These are phyloP conservation scores for Syngnathus rostellatus DNA, from an alignment of 2,797 vertebrate genomes.

Conservation along the genomic window DNA sequence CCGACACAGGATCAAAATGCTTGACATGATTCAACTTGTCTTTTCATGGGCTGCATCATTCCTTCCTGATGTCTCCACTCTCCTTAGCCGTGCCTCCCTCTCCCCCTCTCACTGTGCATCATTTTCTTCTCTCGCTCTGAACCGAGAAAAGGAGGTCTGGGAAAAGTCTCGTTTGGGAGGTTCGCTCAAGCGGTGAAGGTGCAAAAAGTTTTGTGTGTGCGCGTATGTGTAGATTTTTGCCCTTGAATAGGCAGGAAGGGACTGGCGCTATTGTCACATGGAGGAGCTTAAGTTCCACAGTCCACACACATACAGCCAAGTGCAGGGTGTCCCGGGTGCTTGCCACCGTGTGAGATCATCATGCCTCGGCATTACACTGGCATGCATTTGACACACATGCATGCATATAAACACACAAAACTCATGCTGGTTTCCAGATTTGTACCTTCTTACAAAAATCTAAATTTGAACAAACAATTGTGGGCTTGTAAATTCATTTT, in stretches of 20 bases:
- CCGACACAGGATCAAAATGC: constrained; percentile 61
- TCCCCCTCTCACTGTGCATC: constrained; percentile 19
- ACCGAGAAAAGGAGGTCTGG: constrained; percentile 36
- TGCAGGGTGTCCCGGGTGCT: constrained; percentile 35
- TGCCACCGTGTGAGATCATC: constrained; percentile 32
- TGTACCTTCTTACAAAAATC: neutral
- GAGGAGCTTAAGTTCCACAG: constrained; percentile 40
- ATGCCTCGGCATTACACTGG: constrained; percentile 1
- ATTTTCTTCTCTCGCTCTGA: constrained; percentile 43
- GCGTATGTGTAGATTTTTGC: constrained; percentile 28
- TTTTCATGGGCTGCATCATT: constrained; percentile 43
- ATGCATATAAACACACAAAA: constrained; percentile 38
- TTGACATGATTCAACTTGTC: constrained; percentile 57
- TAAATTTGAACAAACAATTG: neutral
- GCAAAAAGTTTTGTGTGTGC: constrained; percentile 11
- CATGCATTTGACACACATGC: constrained; percentile 32
- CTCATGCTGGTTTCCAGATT: constrained; percentile 5
- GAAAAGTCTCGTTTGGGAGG: constrained; percentile 46
- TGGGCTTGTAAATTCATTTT: neutral
- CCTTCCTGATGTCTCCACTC: constrained; percentile 53
- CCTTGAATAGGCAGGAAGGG: constrained; percentile 45
- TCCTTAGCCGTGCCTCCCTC: constrained; percentile 36
- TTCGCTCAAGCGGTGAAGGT: constrained; percentile 20
- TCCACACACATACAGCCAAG: constrained; percentile 28
- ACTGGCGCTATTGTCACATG: constrained; percentile 38